These are phyloP conservation scores for Pseudolaguvia tuberculata DNA, from an alignment of 2,113 vertebrate genomes.

Conservation along the genomic window DNA sequence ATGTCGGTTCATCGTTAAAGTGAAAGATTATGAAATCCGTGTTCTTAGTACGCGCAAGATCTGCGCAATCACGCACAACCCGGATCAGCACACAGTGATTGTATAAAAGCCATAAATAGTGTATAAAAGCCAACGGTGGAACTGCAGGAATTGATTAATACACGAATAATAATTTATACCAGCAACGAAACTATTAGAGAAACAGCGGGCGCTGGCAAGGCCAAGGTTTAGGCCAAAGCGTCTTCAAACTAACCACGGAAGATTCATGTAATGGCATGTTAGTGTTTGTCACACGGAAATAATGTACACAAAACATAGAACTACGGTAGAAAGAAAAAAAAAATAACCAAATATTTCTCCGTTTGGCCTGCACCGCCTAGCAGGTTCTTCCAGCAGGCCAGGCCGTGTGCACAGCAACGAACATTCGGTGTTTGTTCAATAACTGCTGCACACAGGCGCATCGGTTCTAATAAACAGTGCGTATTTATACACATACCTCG, in stretches of 20 bases:
- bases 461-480: neutral
- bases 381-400: neutral
- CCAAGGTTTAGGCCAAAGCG: too few species aligned
- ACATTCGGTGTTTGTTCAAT: neutral
- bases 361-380: neutral
- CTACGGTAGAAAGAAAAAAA: neutral
- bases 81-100: neutral
- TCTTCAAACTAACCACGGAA: neutral
- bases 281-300: neutral
- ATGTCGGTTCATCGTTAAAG: neutral
- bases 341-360: too few species aligned
- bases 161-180: too few species aligned
- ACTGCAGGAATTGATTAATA: too few species aligned
- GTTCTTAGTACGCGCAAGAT: neutral
- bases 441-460: neutral
- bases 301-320: neutral
- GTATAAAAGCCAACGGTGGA: too few species aligned
- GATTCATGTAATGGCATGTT: too few species aligned
- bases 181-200: neutral
- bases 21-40: too few species aligned
- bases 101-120: too few species aligned
- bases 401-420: neutral
- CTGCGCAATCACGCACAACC: neutral
- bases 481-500: conserved; percentile 35
- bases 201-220: neutral